Base-by-base conservation (phyloP, 2,113 vertebrate species). In the Pachypanchax playfairii region DNA sequence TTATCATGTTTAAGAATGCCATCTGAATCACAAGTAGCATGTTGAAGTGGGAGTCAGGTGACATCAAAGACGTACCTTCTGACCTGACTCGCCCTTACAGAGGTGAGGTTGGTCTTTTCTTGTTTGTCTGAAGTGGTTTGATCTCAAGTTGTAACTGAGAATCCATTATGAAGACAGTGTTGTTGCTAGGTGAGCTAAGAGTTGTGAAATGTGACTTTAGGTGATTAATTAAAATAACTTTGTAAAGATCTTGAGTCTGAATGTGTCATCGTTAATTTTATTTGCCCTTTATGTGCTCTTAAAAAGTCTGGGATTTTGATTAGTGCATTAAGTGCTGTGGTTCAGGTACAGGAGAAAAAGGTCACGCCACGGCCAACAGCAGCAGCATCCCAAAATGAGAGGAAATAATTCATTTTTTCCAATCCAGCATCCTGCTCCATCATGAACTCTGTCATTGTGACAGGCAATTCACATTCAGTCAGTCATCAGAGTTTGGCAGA, bases 391-490 rank as follows among this genome's bases (percentile, higher is more conserved):
- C 26, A 63, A 48, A 61, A 65, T 26, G 9, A 28, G 28, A 48
- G 24, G 33, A 31, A 39, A 67, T 53, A 35, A 55, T 68, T 77
- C 20, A 39, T 64, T 60, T 70, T 49, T 18, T 9, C 13, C 11
- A 5, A 22, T 14, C 17, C 35, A 7, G 28, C 31, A 55, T 18
- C 18, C 6, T 5, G 14, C 36, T 73, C 52, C 21, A 25, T 66
- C 29, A 41, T 38, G 28, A 18, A 31, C 47, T 65, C 63, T 25
- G 53, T 76, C 65, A 75, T 26, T n/a, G 47, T 70, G 57, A 68
- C 54, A 66, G 48, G 31, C 41, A 10, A 70, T 46, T 47, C 65
- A 21, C 54, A 31, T 59, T 38, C 21, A 58, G 70, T 28, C 54
- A 41, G 52, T 44, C 36, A 17, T 72, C 76, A 46, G 33, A 41